Evolutionary conservation across 2,797 vertebrate species (phyloP), one percentile per base, ranked within the genome.

Genomic region (Coregonus suidteri): DNA sequence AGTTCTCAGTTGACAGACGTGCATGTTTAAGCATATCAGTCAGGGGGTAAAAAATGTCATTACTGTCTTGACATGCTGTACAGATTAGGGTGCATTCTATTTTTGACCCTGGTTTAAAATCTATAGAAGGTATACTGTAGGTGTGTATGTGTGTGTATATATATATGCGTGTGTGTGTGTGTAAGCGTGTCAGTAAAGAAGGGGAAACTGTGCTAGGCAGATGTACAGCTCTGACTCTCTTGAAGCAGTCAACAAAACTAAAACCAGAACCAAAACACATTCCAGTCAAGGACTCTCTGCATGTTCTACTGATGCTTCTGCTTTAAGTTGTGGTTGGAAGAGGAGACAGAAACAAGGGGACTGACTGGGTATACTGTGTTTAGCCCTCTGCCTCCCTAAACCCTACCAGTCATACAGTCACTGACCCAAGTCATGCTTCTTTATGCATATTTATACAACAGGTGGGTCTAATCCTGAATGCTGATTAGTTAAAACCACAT

Each of bases 181-280:
- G 52, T 70, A 25, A 25, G 76, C 67, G 76, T 77, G 59, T 76
- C 18, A 6, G 18, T 59, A 59, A n/a, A 59, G 6, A 56, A 54
- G 31, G 9, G 18, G 31, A 71, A 87, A 84, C 84, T 89, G 84
- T 91, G 91, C 35, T 7, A 70, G 77, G 73, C 91, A 90, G 90
- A 92, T 92, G 91, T 68, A 75, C 73, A 75, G 82, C 56, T 80
- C 75, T 79, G 77, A 66, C 70, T 87, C 80, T 83, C 85, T 88
- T 88, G 73, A 91, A 83, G 66, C 77, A 80, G 82, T 86, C 87
- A 88, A 81, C 74, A 77, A 77, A 83, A 77, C 81, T 84, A 35
- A 86, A 90, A 84, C 82, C 79, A 75, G 83, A 84, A 82, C 83
- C 91, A 90, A 92, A 89, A 84, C 73, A 87, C 88, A 92, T 92